Base-by-base conservation (phyloP, 1,140 invertebrate species). In the Panagrolaimus sp. region DNA sequence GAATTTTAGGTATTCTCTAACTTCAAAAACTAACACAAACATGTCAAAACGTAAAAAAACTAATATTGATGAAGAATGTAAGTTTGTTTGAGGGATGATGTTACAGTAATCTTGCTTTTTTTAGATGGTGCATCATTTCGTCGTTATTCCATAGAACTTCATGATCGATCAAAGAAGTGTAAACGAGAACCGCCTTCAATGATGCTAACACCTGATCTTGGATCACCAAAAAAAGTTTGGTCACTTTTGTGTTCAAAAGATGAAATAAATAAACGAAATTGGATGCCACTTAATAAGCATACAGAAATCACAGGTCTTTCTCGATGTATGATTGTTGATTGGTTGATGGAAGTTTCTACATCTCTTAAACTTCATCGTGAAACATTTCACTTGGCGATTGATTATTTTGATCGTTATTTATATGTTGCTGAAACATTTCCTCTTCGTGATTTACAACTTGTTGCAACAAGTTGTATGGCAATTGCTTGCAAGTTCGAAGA, bases 401-500 rank as follows among this genome's bases (percentile, higher is more conserved):
- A 98, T 84, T 98, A 93, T 83, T 88, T 98, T 63, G 96, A 99
- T 85, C 87, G 95, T n/a, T 87, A 81, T 73, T 67, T 86, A 86
- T 46, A 88, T 89, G 73, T 85, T 38, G 12, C 46, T n/a, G 52
- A 1, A 24, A 38, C 87, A 82, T 85, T 94, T 32, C 88, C 89
- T 43, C 94, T 93, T 84, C 88, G 89, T 76, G 89, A 91, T 74
- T 85, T 97, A 38, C 94, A 97, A 84, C 87, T 96, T 43, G 89
- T 96, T 75, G 91, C 95, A 70, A 93, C 97, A 91, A 92, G 78
- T 85, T n/a, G n/a, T n/a, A n/a, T 99, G 45, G 96, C 98, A 83
- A 90, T 98, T 74, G 94, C 95, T 26, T 89, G 94, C 9, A 98
- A 99, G 88, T 87, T 91, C 47, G 96, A 98, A 88, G 96, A 99